Percentiles rank a stretch among this genome's conserved stretches.
Evolutionary conservation across 2,797 vertebrate species (phyloP).

Genomic region (Danio kyathit): DNA sequence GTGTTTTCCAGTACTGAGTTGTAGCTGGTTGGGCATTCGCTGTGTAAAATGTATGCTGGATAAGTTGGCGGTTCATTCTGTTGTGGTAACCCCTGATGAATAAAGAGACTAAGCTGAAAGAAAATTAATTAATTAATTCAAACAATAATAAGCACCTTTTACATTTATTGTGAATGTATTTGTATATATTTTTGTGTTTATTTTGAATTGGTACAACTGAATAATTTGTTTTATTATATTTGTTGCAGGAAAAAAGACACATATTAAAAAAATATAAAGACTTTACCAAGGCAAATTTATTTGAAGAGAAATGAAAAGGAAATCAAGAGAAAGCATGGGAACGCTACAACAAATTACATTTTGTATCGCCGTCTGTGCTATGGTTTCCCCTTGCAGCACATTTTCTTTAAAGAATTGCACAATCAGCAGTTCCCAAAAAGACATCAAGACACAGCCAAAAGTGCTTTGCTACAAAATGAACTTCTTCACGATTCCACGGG

Average conservation of each 20-base stretch:
- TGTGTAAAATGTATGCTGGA: no score
- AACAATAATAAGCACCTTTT: background rate
- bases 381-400: background rate
- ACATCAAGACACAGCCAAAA: slow-evolving; percentile 43
- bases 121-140: no score
- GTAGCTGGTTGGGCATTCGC: no score
- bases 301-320: background rate
- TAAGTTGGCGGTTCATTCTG: no score
- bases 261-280: background rate
- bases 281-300: background rate
- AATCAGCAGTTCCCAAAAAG: slow-evolving; percentile 27
- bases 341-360: background rate
- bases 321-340: background rate
- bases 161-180: background rate
- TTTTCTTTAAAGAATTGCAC: slow-evolving; percentile 66
- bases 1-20: no score
- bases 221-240: background rate
- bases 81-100: no score
- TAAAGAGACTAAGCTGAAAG: no score
- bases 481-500: slow-evolving; percentile 57
- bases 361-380: background rate
- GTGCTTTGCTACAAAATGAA: slow-evolving; percentile 66
- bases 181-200: background rate
- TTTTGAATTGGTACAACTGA: background rate
- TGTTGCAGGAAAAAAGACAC: background rate